Evolutionary conservation across 2,797 vertebrate genomes (phyloP), one percentile per base, ranked within the genome.

Genomic region (Channa striata): DNA sequence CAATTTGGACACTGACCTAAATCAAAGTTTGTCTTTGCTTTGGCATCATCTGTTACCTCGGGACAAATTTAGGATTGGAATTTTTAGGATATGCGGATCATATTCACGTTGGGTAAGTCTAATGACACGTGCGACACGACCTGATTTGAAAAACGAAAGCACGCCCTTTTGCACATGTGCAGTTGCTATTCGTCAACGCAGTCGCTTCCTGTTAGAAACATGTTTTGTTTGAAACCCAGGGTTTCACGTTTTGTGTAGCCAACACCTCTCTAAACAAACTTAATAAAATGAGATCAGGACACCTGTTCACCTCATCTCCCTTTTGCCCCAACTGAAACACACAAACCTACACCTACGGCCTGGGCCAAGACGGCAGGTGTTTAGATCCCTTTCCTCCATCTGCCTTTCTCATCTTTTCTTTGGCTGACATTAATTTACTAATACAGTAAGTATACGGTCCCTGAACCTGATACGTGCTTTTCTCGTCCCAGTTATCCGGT

Each of bases 341-440:
- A 85, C 58, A 71, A 77, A 76, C 59, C 79, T 30, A 30, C 51
- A 25, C 57, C 25, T 2, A 42, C 21, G 63, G 39, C 75, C 44
- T 4, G 11, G 75, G 77, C 78, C 59, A 80, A 72, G 61, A 74
- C 63, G 69, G 77, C 88, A 87, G 87, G 87, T 85, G 78, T 72
- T 81, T 59, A 40, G 39, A 75, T 85, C 72, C 39, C 19, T 30
- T 62, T 65, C 71, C 48, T 60, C 59, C 47, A 77, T 83, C 76
- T 69, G 75, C 59, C 53, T 66, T 73, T 39, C 51, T 68, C 60
- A 54, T 67, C 21, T 60, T 75, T 69, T 68, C 50, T 54, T 46
- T 78, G 66, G 48, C 49, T 78, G 60, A 82, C 68, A 67, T 81
- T 68, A 72, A 21, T 16, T 65, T 65, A 74, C 37, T 63, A 66